Percentiles rank a stretch among this genome's conserved stretches.
These are phyloP conservation scores for Umimayanthus chanpuru DNA, from an alignment of 92 coral and sea anemone genomes.

Conservation along the genomic window DNA sequence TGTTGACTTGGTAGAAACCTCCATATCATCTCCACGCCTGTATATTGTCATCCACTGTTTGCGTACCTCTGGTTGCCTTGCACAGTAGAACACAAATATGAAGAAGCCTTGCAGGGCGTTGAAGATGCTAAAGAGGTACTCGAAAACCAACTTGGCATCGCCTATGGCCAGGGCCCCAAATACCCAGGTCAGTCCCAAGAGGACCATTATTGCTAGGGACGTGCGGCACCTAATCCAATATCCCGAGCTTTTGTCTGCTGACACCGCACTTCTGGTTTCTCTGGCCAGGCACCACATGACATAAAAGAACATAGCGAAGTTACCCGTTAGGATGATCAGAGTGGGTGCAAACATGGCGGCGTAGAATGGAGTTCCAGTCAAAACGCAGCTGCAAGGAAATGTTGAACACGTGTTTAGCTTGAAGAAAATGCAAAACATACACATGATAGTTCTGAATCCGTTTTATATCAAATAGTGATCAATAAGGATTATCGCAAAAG, in stretches of 20 bases:
- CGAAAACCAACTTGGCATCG: constrained; percentile 45
- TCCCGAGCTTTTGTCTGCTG: constrained; percentile 39
- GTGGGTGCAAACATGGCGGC: constrained; percentile 50
- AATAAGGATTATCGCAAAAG: no score
- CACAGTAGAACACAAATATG: constrained; percentile 55
- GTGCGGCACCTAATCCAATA: constrained; percentile 33
- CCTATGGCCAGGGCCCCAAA: constrained; percentile 61
- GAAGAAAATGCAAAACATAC: not conserved
- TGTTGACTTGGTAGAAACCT: constrained; percentile 6
- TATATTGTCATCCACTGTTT: constrained; percentile 36
- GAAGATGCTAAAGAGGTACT: constrained; percentile 56
- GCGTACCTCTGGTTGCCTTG: constrained; percentile 59
- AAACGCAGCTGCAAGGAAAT: constrained; percentile 46
- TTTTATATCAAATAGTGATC: not conserved
- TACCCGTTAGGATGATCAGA: constrained; percentile 20
- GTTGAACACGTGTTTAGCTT: no score
- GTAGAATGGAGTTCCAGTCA: constrained; percentile 50
- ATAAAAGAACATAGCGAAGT: constrained; percentile 48
- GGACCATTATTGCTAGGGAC: constrained; percentile 45
- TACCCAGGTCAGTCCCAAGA: constrained; percentile 57
- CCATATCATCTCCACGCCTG: not conserved
- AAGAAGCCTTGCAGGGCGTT: constrained; percentile 59
- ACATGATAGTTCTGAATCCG: not conserved
- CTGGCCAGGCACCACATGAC: constrained; percentile 48
- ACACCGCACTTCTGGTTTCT: constrained; percentile 44